phyloP scores from a whole-genome alignment of 2,113 vertebrate species.

The Cyanoramphus novaezelandiae region DNA sequence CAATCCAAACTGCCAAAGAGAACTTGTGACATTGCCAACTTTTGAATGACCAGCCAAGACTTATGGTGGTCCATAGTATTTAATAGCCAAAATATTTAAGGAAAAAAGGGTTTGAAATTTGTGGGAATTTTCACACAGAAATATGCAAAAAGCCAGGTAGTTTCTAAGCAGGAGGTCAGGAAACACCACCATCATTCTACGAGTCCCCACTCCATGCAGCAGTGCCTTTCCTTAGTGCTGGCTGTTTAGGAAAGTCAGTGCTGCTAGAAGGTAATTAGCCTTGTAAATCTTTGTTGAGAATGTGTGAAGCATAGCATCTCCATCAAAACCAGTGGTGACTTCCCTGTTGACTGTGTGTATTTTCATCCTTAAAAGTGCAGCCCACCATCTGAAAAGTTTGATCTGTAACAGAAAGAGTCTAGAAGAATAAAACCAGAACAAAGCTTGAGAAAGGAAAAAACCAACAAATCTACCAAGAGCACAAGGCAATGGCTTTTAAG shows the following conservation, averaged over 20 bases:
- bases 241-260: not conserved
- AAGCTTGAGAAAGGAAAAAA: not conserved
- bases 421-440: not conserved
- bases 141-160: not conserved
- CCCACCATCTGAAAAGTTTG: not conserved
- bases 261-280: not conserved
- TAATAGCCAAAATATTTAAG: not conserved
- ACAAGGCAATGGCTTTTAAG: not conserved
- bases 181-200: accelerated
- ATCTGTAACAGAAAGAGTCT: not conserved
- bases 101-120: not conserved
- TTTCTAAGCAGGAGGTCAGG: not conserved
- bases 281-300: not conserved
- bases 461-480: not conserved
- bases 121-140: not conserved
- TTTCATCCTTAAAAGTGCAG: not conserved
- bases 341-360: not conserved
- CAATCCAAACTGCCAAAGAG: not conserved
- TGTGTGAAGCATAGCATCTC: not conserved
- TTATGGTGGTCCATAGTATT: not conserved
- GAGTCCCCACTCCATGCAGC: not conserved
- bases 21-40: not conserved
- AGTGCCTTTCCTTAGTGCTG: not conserved
- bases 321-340: not conserved
- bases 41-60: not conserved